A percentile compares a stretch with the other conserved stretches of the same genome.
phyloP scores from a whole-genome alignment of 2,888 invertebrate species.

The Leptinotarsa haldemani region DNA sequence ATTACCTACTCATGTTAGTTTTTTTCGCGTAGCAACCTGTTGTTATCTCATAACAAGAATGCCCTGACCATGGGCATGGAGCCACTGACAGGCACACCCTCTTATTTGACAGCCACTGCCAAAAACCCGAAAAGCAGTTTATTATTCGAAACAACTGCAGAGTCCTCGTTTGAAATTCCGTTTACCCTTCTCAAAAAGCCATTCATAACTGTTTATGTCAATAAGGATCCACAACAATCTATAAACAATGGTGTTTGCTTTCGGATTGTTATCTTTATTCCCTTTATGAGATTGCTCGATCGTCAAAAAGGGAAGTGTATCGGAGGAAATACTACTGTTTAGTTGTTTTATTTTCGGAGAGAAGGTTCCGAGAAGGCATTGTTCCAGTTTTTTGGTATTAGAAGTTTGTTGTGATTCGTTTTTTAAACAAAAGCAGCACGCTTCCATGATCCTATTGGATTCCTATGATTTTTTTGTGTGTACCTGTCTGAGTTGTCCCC shows the following conservation, averaged over 20 bases:
- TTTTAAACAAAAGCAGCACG: too few species aligned
- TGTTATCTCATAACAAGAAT: conserved; percentile 5
- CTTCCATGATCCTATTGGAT: too few species aligned
- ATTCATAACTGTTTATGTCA: conserved; percentile 11
- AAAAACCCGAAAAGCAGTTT: not conserved
- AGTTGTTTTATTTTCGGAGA: not conserved
- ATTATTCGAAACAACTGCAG: not conserved
- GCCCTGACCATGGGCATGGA: not conserved
- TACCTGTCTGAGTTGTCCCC: too few species aligned
- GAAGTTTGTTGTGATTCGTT: too few species aligned
- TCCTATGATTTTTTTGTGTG: too few species aligned
- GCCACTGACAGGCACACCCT: not conserved
- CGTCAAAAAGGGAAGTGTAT: not conserved
- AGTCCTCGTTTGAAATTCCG: not conserved
- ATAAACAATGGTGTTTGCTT: conserved; percentile 1
- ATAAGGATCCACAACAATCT: not conserved
- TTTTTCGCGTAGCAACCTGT: conserved; percentile 9
- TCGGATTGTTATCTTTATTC: conserved; percentile 10
- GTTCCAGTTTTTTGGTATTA: not conserved
- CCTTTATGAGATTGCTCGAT: not conserved
- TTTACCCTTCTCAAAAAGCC: not conserved
- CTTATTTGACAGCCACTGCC: conserved; percentile 1
- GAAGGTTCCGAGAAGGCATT: not conserved
- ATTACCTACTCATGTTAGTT: not conserved
- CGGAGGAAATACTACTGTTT: not conserved